Base-by-base conservation (phyloP, 1,140 invertebrate species). In the Drosophila pruinosa region DNA sequence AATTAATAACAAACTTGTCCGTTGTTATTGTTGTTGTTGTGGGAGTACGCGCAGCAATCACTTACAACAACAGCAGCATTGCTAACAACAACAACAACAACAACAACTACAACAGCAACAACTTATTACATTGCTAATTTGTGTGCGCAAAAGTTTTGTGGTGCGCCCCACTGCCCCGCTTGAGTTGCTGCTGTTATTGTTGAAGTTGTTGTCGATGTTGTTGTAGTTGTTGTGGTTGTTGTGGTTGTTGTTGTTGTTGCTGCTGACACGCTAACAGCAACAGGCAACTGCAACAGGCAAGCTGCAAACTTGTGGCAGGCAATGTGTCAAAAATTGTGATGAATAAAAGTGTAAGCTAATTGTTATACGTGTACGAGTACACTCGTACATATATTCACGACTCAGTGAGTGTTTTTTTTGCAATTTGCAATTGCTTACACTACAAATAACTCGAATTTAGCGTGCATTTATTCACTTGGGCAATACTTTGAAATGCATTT, bases 91-190 rank as follows among this genome's bases (percentile, higher is more conserved):
- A 8, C 58, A 65, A 7, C 41, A 80, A 7, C 47, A 68, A 45
- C 39, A 72, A 39, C 43, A 67, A 38, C 58, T 41, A 58, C 19
- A 78, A 17, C 52, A 52, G 21, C 54, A 59, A 61, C 64, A 64
- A 48, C 31, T 70, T 75, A 75, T 79, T 79, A 75, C 72, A 83
- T 83, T 85, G 45, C 67, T 57, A 85, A 85, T 83, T 69, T 81
- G 64, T 63, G 71, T 54, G 64, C 64, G 57, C 48, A 63, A 47
- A 68, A 62, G 38, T 38, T 63, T 61, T 70, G 58, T 71, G 63
- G 52, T 52, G 41, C 43, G 61, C 36, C 61, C 61, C 69, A 75
- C 50, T 75, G 59, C 75, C 75, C 75, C 73, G 53, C 61, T 72
- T 65, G 54, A 72, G 34, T 59, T 71, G 63, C 39, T 43, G 38